Percentiles rank a stretch among this genome's conserved stretches.
These are phyloP conservation scores for Macrotus californicus DNA, from an alignment of 2,113 vertebrate genomes.

Conservation along the genomic window DNA sequence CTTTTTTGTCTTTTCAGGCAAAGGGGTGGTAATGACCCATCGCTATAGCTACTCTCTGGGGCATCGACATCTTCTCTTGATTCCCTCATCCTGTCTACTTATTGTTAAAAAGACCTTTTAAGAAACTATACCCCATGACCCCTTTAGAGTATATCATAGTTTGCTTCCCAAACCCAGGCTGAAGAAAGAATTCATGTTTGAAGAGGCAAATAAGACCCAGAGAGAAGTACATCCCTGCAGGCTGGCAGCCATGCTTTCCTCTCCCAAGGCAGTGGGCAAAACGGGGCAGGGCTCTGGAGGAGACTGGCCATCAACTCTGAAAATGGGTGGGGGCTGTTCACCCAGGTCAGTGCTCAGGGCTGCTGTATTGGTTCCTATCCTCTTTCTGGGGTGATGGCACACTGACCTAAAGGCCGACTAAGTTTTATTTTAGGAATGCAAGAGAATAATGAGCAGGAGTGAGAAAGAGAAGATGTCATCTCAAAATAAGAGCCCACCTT, in stretches of 20 bases:
- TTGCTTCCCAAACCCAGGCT: background rate
- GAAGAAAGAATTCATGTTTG: background rate
- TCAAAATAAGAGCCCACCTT: background rate
- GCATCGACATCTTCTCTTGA: background rate
- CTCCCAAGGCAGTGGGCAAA: background rate
- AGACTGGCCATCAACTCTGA: background rate
- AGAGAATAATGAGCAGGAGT: background rate
- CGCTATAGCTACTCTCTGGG: background rate
- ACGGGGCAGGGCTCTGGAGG: background rate
- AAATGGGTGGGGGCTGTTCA: background rate
- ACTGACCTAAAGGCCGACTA: background rate
- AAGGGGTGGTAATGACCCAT: background rate
- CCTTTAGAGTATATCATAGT: background rate
- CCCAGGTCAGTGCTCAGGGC: too few species aligned
- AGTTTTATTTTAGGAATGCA: constrained; percentile 46
- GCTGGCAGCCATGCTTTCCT: background rate
- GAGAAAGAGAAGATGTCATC: background rate
- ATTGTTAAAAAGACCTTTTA: background rate
- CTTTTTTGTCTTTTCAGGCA: background rate
- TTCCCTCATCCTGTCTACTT: background rate
- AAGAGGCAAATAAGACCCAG: background rate
- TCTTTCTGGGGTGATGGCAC: background rate
- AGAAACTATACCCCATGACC: background rate
- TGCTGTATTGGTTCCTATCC: background rate
- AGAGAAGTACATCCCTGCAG: background rate